Percentiles rank a stretch among this genome's conserved stretches.
Evolutionary conservation across 2,113 vertebrate genomes (phyloP).

Genomic region (Diadophis punctatus): DNA sequence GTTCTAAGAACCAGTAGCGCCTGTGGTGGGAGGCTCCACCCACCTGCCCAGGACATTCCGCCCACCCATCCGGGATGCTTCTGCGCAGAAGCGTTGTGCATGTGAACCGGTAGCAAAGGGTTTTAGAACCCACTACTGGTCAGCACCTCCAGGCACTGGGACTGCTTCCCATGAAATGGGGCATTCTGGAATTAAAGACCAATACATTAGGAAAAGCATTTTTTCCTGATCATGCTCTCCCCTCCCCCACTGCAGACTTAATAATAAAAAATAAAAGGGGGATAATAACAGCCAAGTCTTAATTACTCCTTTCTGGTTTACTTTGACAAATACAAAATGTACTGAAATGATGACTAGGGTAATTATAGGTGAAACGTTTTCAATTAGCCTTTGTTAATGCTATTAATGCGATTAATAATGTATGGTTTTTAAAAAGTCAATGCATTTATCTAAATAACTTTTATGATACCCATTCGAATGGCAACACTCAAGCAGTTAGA

Average conservation of each 20-base stretch:
- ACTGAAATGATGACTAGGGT: slow-evolving; percentile 61
- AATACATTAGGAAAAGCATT: slow-evolving; percentile 32
- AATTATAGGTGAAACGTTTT: slow-evolving; percentile 69
- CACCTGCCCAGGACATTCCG: too few relatives aligned
- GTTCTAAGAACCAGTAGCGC: too few relatives aligned
- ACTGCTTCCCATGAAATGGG: not conserved
- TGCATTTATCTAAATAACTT: slow-evolving; percentile 68
- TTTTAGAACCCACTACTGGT: too few relatives aligned
- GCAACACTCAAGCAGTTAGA: slow-evolving; percentile 37
- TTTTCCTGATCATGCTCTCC: slow-evolving; percentile 15
- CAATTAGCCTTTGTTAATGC: slow-evolving; percentile 70
- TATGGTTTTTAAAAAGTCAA: slow-evolving; percentile 68
- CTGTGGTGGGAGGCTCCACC: too few relatives aligned
- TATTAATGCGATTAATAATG: slow-evolving; percentile 72
- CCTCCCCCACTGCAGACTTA: slow-evolving; percentile 35
- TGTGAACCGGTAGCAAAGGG: too few relatives aligned
- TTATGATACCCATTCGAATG: slow-evolving; percentile 59
- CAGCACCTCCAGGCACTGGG: not conserved
- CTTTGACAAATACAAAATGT: slow-evolving; percentile 59
- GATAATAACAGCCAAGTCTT: slow-evolving; percentile 56
- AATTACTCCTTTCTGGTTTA: slow-evolving; percentile 63
- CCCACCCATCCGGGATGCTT: too few relatives aligned
- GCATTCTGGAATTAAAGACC: not conserved
- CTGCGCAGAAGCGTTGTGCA: too few relatives aligned
- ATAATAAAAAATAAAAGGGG: slow-evolving; percentile 48